Evolutionary conservation across 2,888 invertebrate genomes (phyloP), one percentile per base, ranked within the genome.

Genomic region (Xylophagus ater): DNA sequence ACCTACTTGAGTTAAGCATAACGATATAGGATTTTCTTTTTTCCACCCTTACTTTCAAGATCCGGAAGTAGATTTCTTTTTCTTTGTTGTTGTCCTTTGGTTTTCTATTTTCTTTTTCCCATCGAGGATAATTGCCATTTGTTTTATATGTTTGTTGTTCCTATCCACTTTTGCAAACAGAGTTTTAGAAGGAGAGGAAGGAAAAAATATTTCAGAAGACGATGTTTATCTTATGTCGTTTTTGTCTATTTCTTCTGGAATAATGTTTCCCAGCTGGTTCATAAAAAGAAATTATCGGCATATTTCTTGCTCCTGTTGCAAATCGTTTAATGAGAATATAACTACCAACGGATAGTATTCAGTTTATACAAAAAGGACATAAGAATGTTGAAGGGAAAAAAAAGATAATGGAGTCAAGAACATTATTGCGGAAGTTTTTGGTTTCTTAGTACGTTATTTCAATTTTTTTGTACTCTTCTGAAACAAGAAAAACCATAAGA

Each of bases 251-350:
- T 47, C 40, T 31, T 31, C 40, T 29, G 17, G 36, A 46, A 43
- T 57, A 64, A 63, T 59, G 64, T 58, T 63, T 64, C 62, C 62
- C 62, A 59, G 59, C 62, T 59, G 62, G 62, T 63, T 63, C 63
- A 63, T 63, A 63, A 64, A 62, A 63, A 57, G 60, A 63, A 60
- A 63, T 63, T 63, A 63, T 64, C 63, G 59, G 55, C 59, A 51
- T 53, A 55, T 53, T 47, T 50, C 44, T 46, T 45, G 44, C 41
- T 46, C 45, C 45, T 50, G 53, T 51, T 53, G 55, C 56, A 58
- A 60, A 62, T 57, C 59, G 59, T 61, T 62, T 62, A 63, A 62
- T 62, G 62, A 62, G 60, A 56, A 55, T 59, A 59, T 59, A 57
- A 56, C 56, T 52, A 49, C 51, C 50, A 49, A 24, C 9, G 15